Conservation (phyloP, 2,797 vertebrate species). For the Valencia hispanica region DNA sequence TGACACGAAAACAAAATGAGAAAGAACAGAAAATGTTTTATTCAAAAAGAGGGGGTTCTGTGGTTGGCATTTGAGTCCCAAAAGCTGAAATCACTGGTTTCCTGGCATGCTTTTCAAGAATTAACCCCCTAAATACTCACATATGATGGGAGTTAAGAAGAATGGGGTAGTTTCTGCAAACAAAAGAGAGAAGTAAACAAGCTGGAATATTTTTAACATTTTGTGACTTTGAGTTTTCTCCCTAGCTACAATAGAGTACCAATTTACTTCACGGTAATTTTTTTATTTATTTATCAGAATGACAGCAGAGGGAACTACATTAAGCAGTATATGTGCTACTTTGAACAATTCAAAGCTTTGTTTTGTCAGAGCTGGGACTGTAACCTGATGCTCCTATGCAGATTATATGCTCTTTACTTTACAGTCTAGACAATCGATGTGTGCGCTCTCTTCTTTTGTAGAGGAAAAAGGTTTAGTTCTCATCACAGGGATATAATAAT, state of each 20-base stretch:
- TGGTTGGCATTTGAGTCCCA: conserved; percentile 43
- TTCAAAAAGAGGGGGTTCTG: conserved; percentile 24
- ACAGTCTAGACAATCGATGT: conserved; percentile 45
- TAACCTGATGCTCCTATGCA: conserved; percentile 35
- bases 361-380: conserved; percentile 21
- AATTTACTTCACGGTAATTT: conserved; percentile 3
- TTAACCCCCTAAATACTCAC: conserved; percentile 58
- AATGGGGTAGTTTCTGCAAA: conserved; percentile 7
- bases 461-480: conserved; percentile 15
- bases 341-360: conserved; percentile 37
- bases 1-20: neutral
- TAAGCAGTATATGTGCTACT: conserved; percentile 40
- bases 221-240: conserved; percentile 14
- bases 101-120: conserved; percentile 60
- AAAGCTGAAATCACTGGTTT: conserved; percentile 75
- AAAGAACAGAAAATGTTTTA: neutral
- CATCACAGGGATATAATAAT: neutral
- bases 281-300: conserved; percentile 23
- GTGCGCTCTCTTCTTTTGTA: conserved; percentile 19
- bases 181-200: conserved; percentile 12
- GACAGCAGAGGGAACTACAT: conserved; percentile 32
- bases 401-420: neutral
- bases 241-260: conserved; percentile 12
- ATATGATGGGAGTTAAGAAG: neutral
- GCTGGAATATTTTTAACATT: conserved; percentile 10